Evolutionary conservation across 2,113 vertebrate species (phyloP).

Genomic region (Scalopus aquaticus): DNA sequence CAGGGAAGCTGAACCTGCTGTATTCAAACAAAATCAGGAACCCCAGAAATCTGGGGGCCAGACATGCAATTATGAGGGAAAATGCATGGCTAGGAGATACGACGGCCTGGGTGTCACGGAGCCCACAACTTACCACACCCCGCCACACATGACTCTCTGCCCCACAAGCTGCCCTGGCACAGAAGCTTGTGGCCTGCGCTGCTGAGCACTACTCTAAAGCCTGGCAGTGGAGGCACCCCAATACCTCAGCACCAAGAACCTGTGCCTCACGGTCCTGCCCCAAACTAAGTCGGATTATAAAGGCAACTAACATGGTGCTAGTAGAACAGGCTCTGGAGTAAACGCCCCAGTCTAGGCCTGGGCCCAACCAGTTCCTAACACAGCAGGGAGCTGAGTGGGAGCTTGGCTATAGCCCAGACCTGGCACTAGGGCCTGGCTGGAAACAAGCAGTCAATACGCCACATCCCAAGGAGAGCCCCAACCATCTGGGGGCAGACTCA

Average conservation of each 20-base stretch:
- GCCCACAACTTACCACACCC: fast-evolving
- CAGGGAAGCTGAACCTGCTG: fast-evolving
- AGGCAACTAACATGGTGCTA: too few relatives aligned
- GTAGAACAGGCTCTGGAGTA: background rate
- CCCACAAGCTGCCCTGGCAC: background rate
- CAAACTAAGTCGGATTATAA: background rate
- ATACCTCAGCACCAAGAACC: background rate
- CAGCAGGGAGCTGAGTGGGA: background rate
- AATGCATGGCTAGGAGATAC: fast-evolving
- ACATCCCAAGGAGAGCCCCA: background rate
- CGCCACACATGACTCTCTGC: too few relatives aligned
- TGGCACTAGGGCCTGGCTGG: background rate
- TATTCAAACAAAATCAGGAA: background rate
- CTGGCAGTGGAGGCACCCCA: background rate
- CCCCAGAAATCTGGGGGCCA: background rate
- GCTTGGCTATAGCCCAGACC: background rate
- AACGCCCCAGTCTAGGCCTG: fast-evolving
- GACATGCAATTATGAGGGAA: background rate
- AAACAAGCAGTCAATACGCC: background rate
- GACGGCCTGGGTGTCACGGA: background rate
- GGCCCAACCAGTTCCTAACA: fast-evolving
- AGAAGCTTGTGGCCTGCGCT: background rate
- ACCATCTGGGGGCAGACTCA: background rate
- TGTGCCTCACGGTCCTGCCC: background rate
- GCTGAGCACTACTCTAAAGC: background rate